Conservation (phyloP, 2,888 invertebrate genomes). For the Torymus tubicola region DNA sequence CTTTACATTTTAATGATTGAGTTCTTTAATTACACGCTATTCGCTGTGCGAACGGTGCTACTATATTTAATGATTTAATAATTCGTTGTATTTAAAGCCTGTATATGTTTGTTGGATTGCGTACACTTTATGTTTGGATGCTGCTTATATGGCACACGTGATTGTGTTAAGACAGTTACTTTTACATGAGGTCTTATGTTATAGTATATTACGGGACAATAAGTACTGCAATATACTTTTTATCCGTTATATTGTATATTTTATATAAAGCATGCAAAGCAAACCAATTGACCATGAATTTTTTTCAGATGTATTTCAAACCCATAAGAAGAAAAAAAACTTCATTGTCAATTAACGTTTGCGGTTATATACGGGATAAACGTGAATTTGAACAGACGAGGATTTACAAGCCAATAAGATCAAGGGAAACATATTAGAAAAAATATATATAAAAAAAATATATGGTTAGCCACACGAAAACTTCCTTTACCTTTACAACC, state of each 20-base stretch:
- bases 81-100: conserved; percentile 67
- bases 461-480: conserved; percentile 17
- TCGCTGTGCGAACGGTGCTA: conserved; percentile 29
- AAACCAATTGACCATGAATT: conserved; percentile 54
- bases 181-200: conserved; percentile 31
- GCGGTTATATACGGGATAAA: conserved; percentile 34
- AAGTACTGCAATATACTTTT: conserved; percentile 49
- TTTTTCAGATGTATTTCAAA: background rate
- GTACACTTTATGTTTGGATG: conserved; percentile 55
- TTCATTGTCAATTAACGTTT: conserved; percentile 52
- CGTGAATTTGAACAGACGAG: conserved; percentile 37
- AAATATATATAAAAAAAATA: conserved; percentile 3
- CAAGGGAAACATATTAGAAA: conserved; percentile 12
- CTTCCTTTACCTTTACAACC: conserved; percentile 40
- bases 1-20: conserved; percentile 14
- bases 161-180: conserved; percentile 46
- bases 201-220: conserved; percentile 39
- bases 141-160: conserved; percentile 55
- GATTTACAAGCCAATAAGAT: conserved; percentile 40
- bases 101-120: conserved; percentile 72
- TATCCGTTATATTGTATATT: conserved; percentile 29
- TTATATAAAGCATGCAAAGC: conserved; percentile 51
- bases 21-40: conserved; percentile 35
- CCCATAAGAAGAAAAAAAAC: conserved; percentile 40
- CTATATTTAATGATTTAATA: conserved; percentile 21